A percentile compares a stretch with the other conserved stretches of the same genome.
Conservation (phyloP, 2,797 vertebrate genomes). For the Cephalopachus bancanus region DNA sequence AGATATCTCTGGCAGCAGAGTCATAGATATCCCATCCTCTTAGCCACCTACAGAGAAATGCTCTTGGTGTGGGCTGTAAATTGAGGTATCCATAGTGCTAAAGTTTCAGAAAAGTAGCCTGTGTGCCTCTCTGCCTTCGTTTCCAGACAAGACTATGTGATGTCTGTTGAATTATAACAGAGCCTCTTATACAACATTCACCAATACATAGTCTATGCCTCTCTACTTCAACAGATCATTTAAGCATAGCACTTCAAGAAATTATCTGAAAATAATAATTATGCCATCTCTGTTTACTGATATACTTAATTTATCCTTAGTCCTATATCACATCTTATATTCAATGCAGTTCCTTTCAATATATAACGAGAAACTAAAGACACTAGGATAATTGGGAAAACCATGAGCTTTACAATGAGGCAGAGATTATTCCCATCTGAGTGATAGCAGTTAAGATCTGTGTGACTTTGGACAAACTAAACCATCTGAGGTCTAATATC, state of each 20-base stretch:
- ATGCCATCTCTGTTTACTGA: neutral
- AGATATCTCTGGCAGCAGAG: neutral
- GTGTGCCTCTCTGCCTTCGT: neutral
- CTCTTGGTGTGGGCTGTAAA: neutral
- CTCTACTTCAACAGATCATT: neutral
- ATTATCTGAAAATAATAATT: constrained; percentile 57
- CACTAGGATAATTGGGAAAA: neutral
- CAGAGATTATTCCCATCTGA: constrained; percentile 47
- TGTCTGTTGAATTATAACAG: neutral
- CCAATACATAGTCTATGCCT: fast-evolving
- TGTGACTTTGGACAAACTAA: constrained; percentile 57
- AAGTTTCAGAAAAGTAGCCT: neutral
- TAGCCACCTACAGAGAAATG: neutral
- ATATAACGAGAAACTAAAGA: neutral
- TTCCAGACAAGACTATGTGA: neutral
- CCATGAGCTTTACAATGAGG: neutral
- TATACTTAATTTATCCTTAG: neutral
- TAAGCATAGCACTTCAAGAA: neutral
- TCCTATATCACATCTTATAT: neutral
- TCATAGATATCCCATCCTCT: neutral
- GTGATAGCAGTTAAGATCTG: neutral
- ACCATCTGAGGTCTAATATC: neutral
- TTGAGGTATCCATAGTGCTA: neutral
- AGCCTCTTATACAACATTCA: neutral
- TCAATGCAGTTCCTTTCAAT: neutral